phyloP scores from a whole-genome alignment of 2,797 vertebrate genomes.

The Sternarchorhynchus goeldii region DNA sequence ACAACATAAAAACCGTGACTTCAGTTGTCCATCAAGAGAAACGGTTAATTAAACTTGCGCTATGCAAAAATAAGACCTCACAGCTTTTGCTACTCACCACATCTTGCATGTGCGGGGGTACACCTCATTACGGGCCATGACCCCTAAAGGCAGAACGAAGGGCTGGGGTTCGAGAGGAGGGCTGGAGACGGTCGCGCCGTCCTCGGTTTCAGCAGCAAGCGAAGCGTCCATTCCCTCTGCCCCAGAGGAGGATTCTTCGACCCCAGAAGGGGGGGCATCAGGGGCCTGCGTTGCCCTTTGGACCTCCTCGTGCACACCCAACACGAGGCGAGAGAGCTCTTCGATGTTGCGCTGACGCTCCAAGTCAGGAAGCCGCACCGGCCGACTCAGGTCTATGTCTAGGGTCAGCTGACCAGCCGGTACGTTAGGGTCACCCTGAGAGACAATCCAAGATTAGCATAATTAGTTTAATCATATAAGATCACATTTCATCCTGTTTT shows the following conservation, averaged over 20 bases:
- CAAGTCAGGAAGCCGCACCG: constrained; percentile 84
- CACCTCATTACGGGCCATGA: constrained; percentile 92
- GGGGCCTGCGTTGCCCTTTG: constrained; percentile 70
- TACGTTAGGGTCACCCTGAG: constrained; percentile 96
- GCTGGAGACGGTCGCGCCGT: constrained; percentile 40
- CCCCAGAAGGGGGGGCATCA: constrained; percentile 19
- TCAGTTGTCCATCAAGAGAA: neutral
- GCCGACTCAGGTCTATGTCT: constrained; percentile 85
- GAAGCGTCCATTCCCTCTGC: constrained; percentile 49
- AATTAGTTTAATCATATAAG: neutral
- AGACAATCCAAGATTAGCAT: constrained; percentile 3
- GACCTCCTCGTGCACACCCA: constrained; percentile 83
- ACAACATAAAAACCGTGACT: neutral
- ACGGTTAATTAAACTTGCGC: neutral
- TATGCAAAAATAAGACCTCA: neutral
- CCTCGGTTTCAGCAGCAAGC: constrained; percentile 47
- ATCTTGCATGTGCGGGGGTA: constrained; percentile 91
- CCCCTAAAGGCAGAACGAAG: constrained; percentile 88
- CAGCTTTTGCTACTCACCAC: constrained; percentile 77
- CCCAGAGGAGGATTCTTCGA: constrained; percentile 14
- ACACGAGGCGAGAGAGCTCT: constrained; percentile 87
- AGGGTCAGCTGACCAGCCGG: constrained; percentile 95
- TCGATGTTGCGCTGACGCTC: constrained; percentile 87
- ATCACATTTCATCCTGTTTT: neutral
- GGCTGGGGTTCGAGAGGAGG: constrained; percentile 71